Evolutionary conservation across 2,113 vertebrate genomes (phyloP), one percentile per base, ranked within the genome.

Genomic region (Burhinus oedicnemus): DNA sequence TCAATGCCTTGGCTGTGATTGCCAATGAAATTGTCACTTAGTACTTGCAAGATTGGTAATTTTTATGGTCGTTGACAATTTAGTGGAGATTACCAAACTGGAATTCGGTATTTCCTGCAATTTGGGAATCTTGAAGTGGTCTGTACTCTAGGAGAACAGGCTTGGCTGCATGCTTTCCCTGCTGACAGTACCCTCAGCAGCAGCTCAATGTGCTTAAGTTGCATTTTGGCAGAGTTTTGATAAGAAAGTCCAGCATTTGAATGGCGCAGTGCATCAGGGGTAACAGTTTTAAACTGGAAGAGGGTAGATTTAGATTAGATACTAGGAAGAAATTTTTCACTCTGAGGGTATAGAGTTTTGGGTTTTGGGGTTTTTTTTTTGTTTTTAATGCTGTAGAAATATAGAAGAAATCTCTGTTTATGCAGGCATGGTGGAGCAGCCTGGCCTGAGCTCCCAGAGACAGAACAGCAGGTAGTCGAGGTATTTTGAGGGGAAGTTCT

Each of bases 241-340:
- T 30, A 72, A 32, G 58, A 5, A 61, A 65, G 21, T 25, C 26
- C n/a, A 42, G 15, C 21, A 15, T 23, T 68, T 16, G 29, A 29
- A 5, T 21, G n/a, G 25, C 0, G 0, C 11, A 16, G 12, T 21
- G 29, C 22, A 8, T 79, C 40, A 6, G 62, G 18, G 36, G 8
- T 42, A 20, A 20, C 4, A 11, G 26, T 20, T 30, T 64, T 13
- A 64, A 64, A 64, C 18, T 42, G 62, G 9, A 40, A 64, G 38
- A 42, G 27, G 5, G 27, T 26, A 64, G 38, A 64, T 19, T 20
- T 13, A 64, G 62, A 20, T 29, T 1, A 42, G 61, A 29, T 20
- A 0, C 13, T 0, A 13, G 38, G 11, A 27, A 40, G 36, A 8
- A 64, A 18, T 40, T 29, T 4, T 40, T 40, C 6, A 4, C 11